Evolutionary conservation across 2,888 invertebrate genomes (phyloP).

Genomic region (Microctonus aethiopoides): DNA sequence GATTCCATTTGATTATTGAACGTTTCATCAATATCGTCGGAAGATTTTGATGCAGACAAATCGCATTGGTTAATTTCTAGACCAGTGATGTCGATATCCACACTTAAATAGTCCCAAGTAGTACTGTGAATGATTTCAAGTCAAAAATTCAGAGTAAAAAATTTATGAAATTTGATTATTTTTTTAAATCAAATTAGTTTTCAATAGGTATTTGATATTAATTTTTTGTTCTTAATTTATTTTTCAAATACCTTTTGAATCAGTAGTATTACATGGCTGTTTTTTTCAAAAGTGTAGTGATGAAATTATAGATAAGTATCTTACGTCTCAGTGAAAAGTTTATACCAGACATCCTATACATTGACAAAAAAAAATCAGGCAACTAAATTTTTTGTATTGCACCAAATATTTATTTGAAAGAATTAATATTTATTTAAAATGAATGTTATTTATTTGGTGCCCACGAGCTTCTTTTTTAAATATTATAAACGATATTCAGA

Average conservation of each 20-base stretch:
- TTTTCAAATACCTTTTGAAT: too few species aligned
- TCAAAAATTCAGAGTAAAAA: not conserved
- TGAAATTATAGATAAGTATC: not conserved
- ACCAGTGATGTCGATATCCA: conserved; percentile 84
- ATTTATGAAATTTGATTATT: conserved; percentile 2
- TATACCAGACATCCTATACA: too few species aligned
- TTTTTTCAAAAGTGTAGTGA: not conserved
- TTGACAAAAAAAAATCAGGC: too few species aligned
- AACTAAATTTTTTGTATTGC: too few species aligned
- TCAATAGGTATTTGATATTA: not conserved
- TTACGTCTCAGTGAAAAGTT: not conserved
- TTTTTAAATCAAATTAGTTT: conserved; percentile 14
- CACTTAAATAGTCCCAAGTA: conserved; percentile 74
- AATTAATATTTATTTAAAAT: too few species aligned
- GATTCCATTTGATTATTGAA: conserved; percentile 77
- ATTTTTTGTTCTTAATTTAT: not conserved
- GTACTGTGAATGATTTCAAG: conserved; percentile 57
- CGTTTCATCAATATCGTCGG: conserved; percentile 37
- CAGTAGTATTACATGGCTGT: too few species aligned
- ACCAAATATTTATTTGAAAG: too few species aligned
- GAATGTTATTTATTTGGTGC: too few species aligned
- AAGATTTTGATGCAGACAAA: conserved; percentile 48
- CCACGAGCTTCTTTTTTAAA: too few species aligned
- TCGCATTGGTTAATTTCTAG: conserved; percentile 91
- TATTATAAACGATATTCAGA: too few species aligned